Conservation (phyloP, 2,797 vertebrate genomes). For the Simalia tracyae region DNA sequence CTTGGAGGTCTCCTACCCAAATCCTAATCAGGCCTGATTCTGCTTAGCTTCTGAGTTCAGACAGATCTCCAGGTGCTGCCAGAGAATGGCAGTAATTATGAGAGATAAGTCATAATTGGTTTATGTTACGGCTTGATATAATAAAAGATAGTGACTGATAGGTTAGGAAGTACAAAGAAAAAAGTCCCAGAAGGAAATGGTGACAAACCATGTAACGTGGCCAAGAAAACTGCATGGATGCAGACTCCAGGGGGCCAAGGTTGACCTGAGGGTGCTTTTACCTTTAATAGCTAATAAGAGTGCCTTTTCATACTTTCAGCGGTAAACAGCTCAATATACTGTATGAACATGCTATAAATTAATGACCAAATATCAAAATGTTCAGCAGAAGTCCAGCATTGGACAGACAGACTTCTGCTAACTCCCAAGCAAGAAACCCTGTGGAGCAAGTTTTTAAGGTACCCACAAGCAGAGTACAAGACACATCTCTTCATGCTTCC, state of each 20-base stretch:
- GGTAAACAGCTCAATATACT: background rate
- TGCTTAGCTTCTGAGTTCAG: background rate
- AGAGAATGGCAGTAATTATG: background rate
- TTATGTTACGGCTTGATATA: background rate
- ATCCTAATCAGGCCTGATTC: background rate
- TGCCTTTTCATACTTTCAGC: background rate
- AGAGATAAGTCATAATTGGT: background rate
- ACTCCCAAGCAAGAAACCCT: constrained; percentile 31
- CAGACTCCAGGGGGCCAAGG: constrained; percentile 1
- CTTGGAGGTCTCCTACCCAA: background rate
- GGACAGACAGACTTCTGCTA: background rate
- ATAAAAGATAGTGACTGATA: background rate
- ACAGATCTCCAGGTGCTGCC: background rate
- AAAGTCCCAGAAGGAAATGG: background rate
- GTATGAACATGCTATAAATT: background rate
- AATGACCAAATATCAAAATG: background rate
- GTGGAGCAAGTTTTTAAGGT: background rate
- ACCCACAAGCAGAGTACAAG: background rate
- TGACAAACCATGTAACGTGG: background rate
- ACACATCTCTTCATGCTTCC: background rate
- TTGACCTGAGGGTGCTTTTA: background rate
- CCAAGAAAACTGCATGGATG: background rate
- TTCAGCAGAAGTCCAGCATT: background rate
- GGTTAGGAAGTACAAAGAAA: background rate
- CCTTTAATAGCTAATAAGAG: background rate